Conservation (phyloP, 2,888 invertebrate genomes). For the Odiellus spinosus region DNA sequence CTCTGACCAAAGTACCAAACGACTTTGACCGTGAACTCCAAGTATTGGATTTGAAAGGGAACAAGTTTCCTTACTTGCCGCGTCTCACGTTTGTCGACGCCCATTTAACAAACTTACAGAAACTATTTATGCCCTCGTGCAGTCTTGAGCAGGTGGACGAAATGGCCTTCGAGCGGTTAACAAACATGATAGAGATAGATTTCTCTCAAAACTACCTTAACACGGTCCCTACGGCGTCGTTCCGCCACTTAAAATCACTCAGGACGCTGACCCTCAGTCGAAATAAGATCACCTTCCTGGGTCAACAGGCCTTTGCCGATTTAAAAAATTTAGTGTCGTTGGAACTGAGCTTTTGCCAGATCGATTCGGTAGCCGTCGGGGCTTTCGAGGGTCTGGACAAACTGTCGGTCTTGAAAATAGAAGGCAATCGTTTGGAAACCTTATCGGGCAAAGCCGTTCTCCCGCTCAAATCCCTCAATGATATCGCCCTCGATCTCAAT, state of each 20-base stretch:
- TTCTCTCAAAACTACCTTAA: constrained; percentile 67
- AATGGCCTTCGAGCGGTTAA: constrained; percentile 59
- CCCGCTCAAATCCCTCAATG: constrained; percentile 14
- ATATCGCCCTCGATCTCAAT: constrained; percentile 15
- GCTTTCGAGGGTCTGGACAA: constrained; percentile 62
- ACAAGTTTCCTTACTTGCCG: constrained; percentile 65
- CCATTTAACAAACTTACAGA: constrained; percentile 67
- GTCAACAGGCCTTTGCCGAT: constrained; percentile 15
- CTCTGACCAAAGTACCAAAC: constrained; percentile 63
- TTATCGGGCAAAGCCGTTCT: constrained; percentile 39
- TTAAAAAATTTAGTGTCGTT: constrained; percentile 40
- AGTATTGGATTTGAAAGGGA: constrained; percentile 74
- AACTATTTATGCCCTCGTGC: constrained; percentile 64
- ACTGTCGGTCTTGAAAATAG: constrained; percentile 59
- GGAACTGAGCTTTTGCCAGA: constrained; percentile 58
- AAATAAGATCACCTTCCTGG: constrained; percentile 49
- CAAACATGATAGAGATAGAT: constrained; percentile 77
- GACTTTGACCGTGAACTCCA: constrained; percentile 50
- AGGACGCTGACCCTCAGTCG: constrained; percentile 58
- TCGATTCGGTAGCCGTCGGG: constrained; percentile 45
- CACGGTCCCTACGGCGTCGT: constrained; percentile 59
- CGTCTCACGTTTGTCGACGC: constrained; percentile 63
- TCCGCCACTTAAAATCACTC: constrained; percentile 60
- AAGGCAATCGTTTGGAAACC: constrained; percentile 58
- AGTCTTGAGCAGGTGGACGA: constrained; percentile 67